A percentile compares a stretch with the other conserved stretches of the same genome.
These are phyloP conservation scores for Saturnia japonica DNA, from an alignment of 2,888 invertebrate genomes.

Conservation along the genomic window DNA sequence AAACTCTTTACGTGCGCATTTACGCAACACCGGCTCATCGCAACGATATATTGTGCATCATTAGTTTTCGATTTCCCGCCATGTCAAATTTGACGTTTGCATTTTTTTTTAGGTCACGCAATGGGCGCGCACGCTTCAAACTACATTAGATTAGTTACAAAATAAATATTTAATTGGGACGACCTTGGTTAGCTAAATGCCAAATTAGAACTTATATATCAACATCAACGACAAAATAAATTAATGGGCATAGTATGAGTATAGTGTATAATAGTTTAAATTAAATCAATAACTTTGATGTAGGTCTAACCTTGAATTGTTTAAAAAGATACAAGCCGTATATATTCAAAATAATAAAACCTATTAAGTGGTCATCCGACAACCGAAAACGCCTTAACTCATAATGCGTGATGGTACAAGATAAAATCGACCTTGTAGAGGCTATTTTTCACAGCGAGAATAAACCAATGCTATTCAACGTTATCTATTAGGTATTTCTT, in stretches of 20 bases:
- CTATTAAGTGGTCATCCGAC: slow-evolving; percentile 20
- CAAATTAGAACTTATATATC: slow-evolving; percentile 42
- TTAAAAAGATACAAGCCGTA: slow-evolving; percentile 20
- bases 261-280: background rate
- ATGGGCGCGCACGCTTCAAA: slow-evolving; percentile 32
- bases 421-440: slow-evolving; percentile 39
- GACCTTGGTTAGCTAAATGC: slow-evolving; percentile 57
- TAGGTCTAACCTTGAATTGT: slow-evolving; percentile 27
- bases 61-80: slow-evolving; percentile 58
- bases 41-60: slow-evolving; percentile 44
- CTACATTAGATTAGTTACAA: slow-evolving; percentile 41
- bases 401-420: slow-evolving; percentile 16
- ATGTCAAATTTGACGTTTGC: slow-evolving; percentile 51
- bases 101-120: slow-evolving; percentile 50
- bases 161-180: slow-evolving; percentile 54
- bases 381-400: slow-evolving; percentile 11
- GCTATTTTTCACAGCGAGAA: slow-evolving; percentile 46
- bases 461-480: slow-evolving; percentile 42
- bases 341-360: slow-evolving; percentile 23
- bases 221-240: slow-evolving; percentile 39
- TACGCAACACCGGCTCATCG: slow-evolving; percentile 70
- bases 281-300: slow-evolving; percentile 1
- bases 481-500: slow-evolving; percentile 46
- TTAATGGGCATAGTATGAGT: slow-evolving; percentile 25
- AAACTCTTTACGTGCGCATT: slow-evolving; percentile 69